These are phyloP conservation scores for Bombus waltoni DNA, from an alignment of 1,140 invertebrate species.

Conservation along the genomic window DNA sequence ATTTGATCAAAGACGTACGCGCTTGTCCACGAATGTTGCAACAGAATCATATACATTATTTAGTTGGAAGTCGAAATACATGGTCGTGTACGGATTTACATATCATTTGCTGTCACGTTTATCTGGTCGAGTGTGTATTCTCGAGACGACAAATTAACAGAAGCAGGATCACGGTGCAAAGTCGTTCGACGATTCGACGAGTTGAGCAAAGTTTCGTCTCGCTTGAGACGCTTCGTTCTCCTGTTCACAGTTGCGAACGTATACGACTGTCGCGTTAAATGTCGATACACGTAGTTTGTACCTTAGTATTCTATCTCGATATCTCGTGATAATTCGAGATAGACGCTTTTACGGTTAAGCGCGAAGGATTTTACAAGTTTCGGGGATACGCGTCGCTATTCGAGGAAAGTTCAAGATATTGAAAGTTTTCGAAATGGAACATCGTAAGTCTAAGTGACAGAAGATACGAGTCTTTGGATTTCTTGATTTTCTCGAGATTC, in stretches of 20 bases:
- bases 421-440: too few relatives aligned
- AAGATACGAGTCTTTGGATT: too few relatives aligned
- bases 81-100: neutral
- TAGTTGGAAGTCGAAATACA: neutral
- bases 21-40: neutral
- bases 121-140: neutral
- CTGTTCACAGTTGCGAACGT: neutral
- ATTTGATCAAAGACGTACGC: neutral
- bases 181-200: constrained; percentile 19
- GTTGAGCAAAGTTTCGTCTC: constrained; percentile 16
- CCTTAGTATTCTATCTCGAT: neutral
- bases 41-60: neutral
- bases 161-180: neutral
- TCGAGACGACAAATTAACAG: constrained; percentile 23
- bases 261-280: neutral
- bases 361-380: neutral
- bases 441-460: too few relatives aligned
- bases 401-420: neutral
- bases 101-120: neutral
- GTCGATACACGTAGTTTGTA: too few relatives aligned
- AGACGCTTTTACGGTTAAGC: neutral
- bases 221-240: neutral
- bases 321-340: neutral
- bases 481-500: too few relatives aligned
- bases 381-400: too few relatives aligned